Conservation (phyloP, 30 jellyfish, hydroid and myxozoan species). For the Catostylus mosaicus region DNA sequence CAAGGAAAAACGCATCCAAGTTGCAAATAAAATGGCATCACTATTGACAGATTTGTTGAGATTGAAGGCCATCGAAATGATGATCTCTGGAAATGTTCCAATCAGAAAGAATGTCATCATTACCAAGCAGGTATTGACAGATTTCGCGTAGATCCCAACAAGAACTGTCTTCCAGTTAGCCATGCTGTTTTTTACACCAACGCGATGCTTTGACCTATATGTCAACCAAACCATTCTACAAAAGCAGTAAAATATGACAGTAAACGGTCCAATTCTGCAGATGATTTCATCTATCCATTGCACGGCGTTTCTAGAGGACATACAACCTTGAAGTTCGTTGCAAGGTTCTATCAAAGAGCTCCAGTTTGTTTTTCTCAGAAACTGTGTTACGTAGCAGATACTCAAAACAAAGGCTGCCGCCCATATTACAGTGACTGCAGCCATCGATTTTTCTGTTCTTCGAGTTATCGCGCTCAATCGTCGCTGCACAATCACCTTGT, state of each 20-base stretch:
- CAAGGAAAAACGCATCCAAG: constrained; percentile 53
- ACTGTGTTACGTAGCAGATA: constrained; percentile 7
- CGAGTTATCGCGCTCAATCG: constrained; percentile 24
- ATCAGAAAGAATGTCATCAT: constrained; percentile 37
- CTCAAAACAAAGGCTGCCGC: constrained; percentile 16
- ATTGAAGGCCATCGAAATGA: constrained; percentile 1
- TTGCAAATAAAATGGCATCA: constrained; percentile 1
- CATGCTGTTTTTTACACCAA: constrained; percentile 24
- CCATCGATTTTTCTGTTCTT: constrained; percentile 33
- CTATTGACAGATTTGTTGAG: neutral
- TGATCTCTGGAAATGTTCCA: constrained; percentile 38
- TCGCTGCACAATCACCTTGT: constrained; percentile 35
- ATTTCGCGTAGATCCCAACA: constrained; percentile 62
- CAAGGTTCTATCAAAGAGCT: neutral
- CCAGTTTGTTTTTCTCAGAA: neutral
- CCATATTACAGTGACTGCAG: constrained; percentile 53
- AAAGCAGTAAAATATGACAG: constrained; percentile 22
- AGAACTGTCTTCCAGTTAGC: constrained; percentile 53
- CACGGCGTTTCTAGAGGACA: constrained; percentile 6
- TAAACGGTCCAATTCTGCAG: constrained; percentile 25
- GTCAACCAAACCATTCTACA: constrained; percentile 10
- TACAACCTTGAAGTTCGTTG: neutral
- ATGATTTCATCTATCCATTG: constrained; percentile 23
- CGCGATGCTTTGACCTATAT: constrained; percentile 39
- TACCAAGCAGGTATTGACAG: constrained; percentile 52